Conservation (phyloP, 2,113 vertebrate species). For the Cichladusa arquata region DNA sequence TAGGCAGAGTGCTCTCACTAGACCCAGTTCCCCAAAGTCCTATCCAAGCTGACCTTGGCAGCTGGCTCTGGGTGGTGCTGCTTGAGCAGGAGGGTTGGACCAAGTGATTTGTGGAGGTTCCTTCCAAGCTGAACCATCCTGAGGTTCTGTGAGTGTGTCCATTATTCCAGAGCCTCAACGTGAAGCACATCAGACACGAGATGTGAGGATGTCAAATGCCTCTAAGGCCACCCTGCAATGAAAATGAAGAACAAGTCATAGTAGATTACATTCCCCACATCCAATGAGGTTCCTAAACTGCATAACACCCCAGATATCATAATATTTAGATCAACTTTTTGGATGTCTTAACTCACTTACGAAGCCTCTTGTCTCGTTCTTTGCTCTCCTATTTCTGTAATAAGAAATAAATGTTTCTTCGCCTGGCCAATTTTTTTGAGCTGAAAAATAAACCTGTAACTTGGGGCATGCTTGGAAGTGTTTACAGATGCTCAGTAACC, state of each 20-base stretch:
- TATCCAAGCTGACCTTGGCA: neutral
- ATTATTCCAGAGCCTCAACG: neutral
- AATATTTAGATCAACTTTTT: neutral
- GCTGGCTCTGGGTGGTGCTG: neutral
- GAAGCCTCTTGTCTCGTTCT: neutral
- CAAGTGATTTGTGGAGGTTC: neutral
- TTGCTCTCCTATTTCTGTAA: neutral
- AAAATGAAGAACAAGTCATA: neutral
- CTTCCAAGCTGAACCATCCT: neutral
- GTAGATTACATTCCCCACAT: neutral
- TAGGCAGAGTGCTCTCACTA: neutral
- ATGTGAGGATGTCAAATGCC: too few relatives aligned
- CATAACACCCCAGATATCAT: neutral
- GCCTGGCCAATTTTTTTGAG: neutral
- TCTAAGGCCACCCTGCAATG: neutral
- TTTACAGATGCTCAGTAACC: constrained; percentile 55
- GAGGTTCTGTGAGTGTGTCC: neutral
- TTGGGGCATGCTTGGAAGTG: neutral
- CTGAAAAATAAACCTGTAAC: constrained; percentile 48
- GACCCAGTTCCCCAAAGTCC: neutral
- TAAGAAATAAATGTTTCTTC: neutral
- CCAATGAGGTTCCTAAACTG: neutral
- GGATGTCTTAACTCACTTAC: neutral
- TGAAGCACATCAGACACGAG: neutral
- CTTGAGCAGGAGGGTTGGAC: neutral